phyloP scores from a whole-genome alignment of 53 echinoderm and acorn worm species.

The Echinometra lucunter region DNA sequence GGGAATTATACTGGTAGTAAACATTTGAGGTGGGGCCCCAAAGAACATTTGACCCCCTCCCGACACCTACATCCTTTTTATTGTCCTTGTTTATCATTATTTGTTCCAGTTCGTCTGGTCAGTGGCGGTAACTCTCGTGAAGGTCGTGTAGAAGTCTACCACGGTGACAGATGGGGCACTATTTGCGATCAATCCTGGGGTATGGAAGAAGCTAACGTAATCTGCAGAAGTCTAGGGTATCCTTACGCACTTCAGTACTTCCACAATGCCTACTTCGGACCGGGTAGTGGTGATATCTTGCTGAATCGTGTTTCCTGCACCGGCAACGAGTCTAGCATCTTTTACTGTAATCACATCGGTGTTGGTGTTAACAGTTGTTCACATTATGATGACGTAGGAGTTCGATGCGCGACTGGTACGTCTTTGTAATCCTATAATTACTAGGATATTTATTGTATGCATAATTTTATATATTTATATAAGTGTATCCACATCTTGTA shows the following conservation, averaged over 20 bases:
- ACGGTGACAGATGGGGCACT: background rate
- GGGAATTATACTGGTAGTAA: too few species aligned
- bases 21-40: too few species aligned
- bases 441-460: too few species aligned
- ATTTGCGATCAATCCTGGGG: slow-evolving; percentile 22
- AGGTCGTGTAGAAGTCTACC: slow-evolving; percentile 34
- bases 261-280: background rate
- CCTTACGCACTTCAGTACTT: background rate
- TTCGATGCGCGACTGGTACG: background rate
- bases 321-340: background rate
- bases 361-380: background rate
- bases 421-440: too few species aligned
- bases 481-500: too few species aligned
- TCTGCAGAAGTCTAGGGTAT: slow-evolving; percentile 17
- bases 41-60: too few species aligned
- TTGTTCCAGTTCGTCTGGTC: background rate
- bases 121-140: background rate
- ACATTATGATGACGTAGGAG: background rate
- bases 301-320: background rate
- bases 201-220: background rate
- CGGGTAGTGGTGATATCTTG: background rate
- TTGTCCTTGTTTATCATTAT: too few species aligned
- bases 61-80: too few species aligned
- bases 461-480: too few species aligned
- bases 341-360: background rate